Evolutionary conservation across 2,113 vertebrate species (phyloP).

Genomic region (Polyodon spathula): DNA sequence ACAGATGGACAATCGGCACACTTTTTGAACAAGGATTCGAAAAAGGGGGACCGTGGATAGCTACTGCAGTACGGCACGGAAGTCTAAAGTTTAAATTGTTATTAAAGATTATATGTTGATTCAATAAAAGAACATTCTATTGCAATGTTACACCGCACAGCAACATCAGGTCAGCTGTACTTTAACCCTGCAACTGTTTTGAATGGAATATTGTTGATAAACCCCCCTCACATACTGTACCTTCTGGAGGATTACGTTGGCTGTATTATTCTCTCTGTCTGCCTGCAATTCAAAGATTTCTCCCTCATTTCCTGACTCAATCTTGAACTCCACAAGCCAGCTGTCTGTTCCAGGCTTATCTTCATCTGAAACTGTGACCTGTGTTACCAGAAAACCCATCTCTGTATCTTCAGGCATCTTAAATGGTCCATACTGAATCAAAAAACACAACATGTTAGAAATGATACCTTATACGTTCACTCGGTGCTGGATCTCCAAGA

Average conservation of each 20-base stretch:
- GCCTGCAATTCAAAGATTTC: slow-evolving; percentile 40
- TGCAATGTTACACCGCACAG: too few relatives aligned
- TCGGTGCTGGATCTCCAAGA: not conserved
- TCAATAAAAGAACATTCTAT: too few relatives aligned
- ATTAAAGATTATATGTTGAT: too few relatives aligned
- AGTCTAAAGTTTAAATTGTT: too few relatives aligned
- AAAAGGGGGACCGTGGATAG: too few relatives aligned
- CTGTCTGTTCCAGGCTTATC: slow-evolving; percentile 58
- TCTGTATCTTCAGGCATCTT: slow-evolving; percentile 40
- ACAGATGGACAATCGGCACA: too few relatives aligned
- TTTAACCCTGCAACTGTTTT: too few relatives aligned
- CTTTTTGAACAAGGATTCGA: too few relatives aligned
- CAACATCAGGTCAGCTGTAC: too few relatives aligned
- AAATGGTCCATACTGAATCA: slow-evolving; percentile 41
- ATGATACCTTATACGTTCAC: not conserved
- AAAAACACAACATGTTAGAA: not conserved
- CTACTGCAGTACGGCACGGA: too few relatives aligned
- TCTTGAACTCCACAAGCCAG: slow-evolving; percentile 52
- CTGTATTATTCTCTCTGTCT: slow-evolving; percentile 37
- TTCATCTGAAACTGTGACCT: slow-evolving; percentile 42
- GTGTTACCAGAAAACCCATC: slow-evolving; percentile 37
- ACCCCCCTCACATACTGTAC: slow-evolving; percentile 15
- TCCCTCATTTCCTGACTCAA: slow-evolving; percentile 59
- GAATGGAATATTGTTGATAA: too few relatives aligned
- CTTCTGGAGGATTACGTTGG: slow-evolving; percentile 49